Evolutionary conservation across 2,797 vertebrate genomes (phyloP).

Genomic region (Clamator glandarius): DNA sequence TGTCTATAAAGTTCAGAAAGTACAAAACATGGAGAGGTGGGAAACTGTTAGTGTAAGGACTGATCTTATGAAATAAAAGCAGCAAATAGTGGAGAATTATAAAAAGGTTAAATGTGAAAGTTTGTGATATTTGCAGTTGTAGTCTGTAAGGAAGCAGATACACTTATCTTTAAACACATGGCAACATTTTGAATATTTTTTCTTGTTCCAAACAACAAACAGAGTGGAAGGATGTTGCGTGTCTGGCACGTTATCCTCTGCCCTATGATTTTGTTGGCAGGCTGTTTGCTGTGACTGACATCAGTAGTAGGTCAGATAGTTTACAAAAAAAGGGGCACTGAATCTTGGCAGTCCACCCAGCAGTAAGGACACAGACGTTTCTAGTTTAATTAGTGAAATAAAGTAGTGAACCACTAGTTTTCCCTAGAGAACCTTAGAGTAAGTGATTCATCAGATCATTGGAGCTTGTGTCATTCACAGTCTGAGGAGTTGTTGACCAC

Average conservation of each 20-base stretch:
- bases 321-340: neutral
- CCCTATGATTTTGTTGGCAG: constrained; percentile 39
- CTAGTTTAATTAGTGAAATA: constrained; percentile 9
- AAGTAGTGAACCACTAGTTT: neutral
- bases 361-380: neutral
- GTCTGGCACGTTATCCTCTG: neutral
- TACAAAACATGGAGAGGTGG: neutral
- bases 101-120: neutral
- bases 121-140: neutral
- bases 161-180: neutral
- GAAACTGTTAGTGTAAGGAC: neutral
- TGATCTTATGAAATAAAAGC: neutral
- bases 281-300: neutral
- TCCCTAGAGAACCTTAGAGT: neutral
- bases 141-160: neutral
- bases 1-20: neutral
- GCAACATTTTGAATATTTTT: neutral
- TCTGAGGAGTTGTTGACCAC: neutral
- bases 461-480: neutral
- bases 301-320: neutral
- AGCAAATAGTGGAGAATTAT: neutral
- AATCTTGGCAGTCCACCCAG: constrained; percentile 2
- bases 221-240: neutral
- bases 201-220: neutral
- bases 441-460: neutral